Percentiles rank a stretch among this genome's conserved stretches.
phyloP scores from a whole-genome alignment of 30 jellyfish, hydroid and myxozoan genomes.

The Sanderia malayensis region DNA sequence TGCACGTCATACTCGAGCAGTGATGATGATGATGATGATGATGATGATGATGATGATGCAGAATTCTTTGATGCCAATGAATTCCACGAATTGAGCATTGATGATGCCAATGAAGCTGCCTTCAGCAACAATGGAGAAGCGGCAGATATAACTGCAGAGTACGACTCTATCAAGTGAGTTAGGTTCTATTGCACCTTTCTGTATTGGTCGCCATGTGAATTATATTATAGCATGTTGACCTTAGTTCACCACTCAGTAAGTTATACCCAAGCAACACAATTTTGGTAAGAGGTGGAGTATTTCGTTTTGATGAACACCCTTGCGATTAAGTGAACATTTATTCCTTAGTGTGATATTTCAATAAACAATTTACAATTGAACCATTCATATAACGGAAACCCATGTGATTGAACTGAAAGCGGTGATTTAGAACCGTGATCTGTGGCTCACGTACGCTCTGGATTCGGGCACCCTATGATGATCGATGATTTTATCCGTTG shows the following conservation, averaged over 20 bases:
- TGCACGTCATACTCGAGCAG: conserved; percentile 84
- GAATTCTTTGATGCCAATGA: conserved; percentile 93
- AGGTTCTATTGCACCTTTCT: background rate
- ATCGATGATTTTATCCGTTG: too few relatives aligned
- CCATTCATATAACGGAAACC: too few relatives aligned
- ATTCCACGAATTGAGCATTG: conserved; percentile 25
- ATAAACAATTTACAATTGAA: too few relatives aligned
- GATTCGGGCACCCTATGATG: too few relatives aligned
- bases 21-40: conserved; percentile 75
- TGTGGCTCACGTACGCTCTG: too few relatives aligned
- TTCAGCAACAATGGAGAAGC: background rate
- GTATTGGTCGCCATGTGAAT: background rate
- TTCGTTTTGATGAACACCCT: background rate
- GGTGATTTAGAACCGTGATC: too few relatives aligned
- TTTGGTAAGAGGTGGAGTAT: background rate
- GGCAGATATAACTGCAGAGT: background rate
- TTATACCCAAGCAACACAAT: too few relatives aligned
- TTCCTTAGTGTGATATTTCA: too few relatives aligned
- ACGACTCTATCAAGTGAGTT: conserved; percentile 5
- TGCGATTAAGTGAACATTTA: too few relatives aligned
- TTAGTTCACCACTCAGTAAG: too few relatives aligned
- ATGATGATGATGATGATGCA: conserved; percentile 82
- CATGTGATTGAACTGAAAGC: too few relatives aligned
- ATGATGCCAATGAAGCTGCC: conserved; percentile 14
- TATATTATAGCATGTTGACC: background rate